Conservation (phyloP, 2,113 vertebrate species). For the Castor canadensis region DNA sequence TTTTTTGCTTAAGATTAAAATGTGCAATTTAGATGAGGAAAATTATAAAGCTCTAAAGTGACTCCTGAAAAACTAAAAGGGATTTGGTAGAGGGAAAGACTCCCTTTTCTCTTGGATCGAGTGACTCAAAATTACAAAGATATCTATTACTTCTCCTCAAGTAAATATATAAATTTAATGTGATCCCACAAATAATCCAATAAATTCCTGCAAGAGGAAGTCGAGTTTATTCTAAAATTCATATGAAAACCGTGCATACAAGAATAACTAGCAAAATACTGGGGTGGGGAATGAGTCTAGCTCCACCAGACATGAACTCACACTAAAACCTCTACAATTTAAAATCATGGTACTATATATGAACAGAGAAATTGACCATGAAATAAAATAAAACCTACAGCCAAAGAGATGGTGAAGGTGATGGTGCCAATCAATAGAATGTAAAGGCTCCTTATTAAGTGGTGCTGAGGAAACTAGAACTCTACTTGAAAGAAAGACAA, state of each 20-base stretch:
- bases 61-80: not conserved
- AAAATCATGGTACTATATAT: not conserved
- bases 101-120: not conserved
- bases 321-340: not conserved
- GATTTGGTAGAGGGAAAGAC: not conserved
- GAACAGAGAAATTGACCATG: not conserved
- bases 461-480: not conserved
- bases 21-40: not conserved
- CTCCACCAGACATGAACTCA: not conserved
- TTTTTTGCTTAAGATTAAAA: too few relatives aligned
- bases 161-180: constrained; percentile 21
- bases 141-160: not conserved
- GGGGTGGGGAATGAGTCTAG: not conserved
- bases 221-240: constrained; percentile 36
- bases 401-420: not conserved
- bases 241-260: not conserved
- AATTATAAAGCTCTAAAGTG: not conserved
- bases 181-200: not conserved
- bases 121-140: constrained; percentile 10
- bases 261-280: not conserved
- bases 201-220: not conserved
- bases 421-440: not conserved
- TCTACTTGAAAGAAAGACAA: not conserved
- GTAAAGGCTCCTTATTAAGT: not conserved
- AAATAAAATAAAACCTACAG: not conserved